phyloP scores from a whole-genome alignment of 2,888 invertebrate species.

The Slavum lentiscoides region DNA sequence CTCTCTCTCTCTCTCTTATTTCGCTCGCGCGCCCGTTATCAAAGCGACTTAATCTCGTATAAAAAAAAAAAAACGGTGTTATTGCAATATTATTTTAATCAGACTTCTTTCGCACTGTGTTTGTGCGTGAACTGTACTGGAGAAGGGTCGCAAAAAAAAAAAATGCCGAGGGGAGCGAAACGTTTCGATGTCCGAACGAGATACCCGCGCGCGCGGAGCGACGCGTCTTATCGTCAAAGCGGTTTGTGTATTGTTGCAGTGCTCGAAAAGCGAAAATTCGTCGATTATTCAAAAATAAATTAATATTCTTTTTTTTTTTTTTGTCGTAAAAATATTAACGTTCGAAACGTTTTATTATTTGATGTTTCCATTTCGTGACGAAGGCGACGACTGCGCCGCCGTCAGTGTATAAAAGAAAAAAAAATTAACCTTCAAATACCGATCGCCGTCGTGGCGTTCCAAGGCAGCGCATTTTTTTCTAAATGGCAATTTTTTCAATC shows the following conservation, averaged over 20 bases:
- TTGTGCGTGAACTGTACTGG: constrained; percentile 8
- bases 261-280: background rate
- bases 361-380: too few species aligned
- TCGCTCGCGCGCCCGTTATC: constrained; percentile 17
- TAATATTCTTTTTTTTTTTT: background rate
- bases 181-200: constrained; percentile 33
- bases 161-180: constrained; percentile 21
- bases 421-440: too few species aligned
- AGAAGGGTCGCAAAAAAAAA: constrained; percentile 1
- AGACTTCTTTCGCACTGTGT: constrained; percentile 39
- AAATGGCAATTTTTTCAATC: too few species aligned
- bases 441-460: too few species aligned
- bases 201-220: background rate
- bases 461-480: too few species aligned
- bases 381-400: too few species aligned
- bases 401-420: too few species aligned
- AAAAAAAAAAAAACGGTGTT: constrained; percentile 22
- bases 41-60: constrained; percentile 40
- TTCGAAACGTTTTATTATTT: too few species aligned
- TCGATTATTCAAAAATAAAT: constrained; percentile 1
- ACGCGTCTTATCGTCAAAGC: background rate
- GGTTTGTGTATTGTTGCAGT: background rate
- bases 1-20: too few species aligned
- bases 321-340: too few species aligned
- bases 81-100: constrained; percentile 52